Evolutionary conservation across 1,140 invertebrate genomes (phyloP), one percentile per base, ranked within the genome.

Genomic region (Zaprionus davidi): DNA sequence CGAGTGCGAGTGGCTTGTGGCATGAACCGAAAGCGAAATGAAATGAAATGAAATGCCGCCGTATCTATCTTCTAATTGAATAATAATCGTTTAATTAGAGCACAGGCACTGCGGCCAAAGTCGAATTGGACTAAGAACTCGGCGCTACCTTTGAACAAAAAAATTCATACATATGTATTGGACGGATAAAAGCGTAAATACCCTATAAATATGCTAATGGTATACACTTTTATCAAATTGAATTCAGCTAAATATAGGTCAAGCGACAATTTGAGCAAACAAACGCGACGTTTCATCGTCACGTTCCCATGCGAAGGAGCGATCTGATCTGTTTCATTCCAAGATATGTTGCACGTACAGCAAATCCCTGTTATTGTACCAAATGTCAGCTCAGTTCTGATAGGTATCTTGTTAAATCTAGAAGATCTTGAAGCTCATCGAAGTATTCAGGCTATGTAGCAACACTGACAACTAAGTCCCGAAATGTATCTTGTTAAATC

Each of bases 31-130:
- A 57, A 57, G 26, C 6, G 49, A 66, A 41, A 44, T 26, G 34
- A 69, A 53, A 31, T 36, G 56, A 69, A 55, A 55, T 49, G 49
- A 62, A 81, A 76, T 55, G 79, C 59, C 79, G 65, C 55, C 65
- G 55, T 44, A 56, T 67, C 65, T 67, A 63, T 53, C 51, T 34
- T 64, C 38, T 75, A 76, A 76, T 78, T 77, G 71, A 78, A 73
- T 76, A 82, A 78, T 83, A 79, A 83, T 83, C 81, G 81, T 75
- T 79, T 79, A 85, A 84, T 84, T 83, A 72, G 76, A 64, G 64
- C 58, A 28, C 12, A 20, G 44, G 49, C 20, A 57, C 38, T 57
- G 31, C 31, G 31, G 41, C 9, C 62, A 78, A 78, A 77, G 74
- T 77, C 68, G 71, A 85, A 80, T 58, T 81, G 67, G 76, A 85